phyloP scores from a whole-genome alignment of 2,113 vertebrate species.

The Phocoena phocoena region DNA sequence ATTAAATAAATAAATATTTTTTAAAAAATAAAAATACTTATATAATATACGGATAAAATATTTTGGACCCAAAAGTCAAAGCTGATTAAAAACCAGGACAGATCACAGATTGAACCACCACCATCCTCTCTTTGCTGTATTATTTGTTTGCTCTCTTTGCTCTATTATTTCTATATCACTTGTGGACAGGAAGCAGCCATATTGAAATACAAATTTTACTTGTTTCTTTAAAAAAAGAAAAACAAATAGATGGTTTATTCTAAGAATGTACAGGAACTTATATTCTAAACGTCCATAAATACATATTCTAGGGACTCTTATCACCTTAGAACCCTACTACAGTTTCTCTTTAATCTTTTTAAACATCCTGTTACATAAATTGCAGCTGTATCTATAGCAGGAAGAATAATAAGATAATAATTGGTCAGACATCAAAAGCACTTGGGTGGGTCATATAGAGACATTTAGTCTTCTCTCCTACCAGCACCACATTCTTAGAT shows the following conservation, averaged over 20 bases:
- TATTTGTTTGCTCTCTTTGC: slow-evolving; percentile 12
- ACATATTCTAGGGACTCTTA: slow-evolving; percentile 70
- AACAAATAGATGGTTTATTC: slow-evolving; percentile 74
- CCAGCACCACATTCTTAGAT: slow-evolving; percentile 10
- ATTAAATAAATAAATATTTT: too few species aligned
- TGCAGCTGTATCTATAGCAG: slow-evolving; percentile 67
- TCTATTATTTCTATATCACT: not conserved
- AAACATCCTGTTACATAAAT: slow-evolving; percentile 78
- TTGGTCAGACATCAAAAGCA: slow-evolving; percentile 74
- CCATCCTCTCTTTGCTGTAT: not conserved
- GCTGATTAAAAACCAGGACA: slow-evolving; percentile 35
- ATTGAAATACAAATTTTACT: slow-evolving; percentile 59
- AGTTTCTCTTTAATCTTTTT: slow-evolving; percentile 77
- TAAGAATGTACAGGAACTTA: slow-evolving; percentile 75
- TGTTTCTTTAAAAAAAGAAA: slow-evolving; percentile 66
- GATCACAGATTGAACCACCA: not conserved
- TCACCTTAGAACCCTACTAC: slow-evolving; percentile 46
- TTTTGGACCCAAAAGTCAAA: slow-evolving; percentile 39
- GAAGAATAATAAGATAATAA: slow-evolving; percentile 74
- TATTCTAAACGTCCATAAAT: slow-evolving; percentile 71
- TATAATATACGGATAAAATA: slow-evolving; percentile 42
- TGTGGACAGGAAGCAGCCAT: slow-evolving; percentile 62
- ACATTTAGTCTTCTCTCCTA: slow-evolving; percentile 51
- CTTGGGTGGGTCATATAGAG: slow-evolving; percentile 49
- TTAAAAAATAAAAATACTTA: not conserved